Percentiles rank a stretch among this genome's conserved stretches.
These are phyloP conservation scores for Mugil cephalus DNA, from an alignment of 2,113 vertebrate species.

Conservation along the genomic window DNA sequence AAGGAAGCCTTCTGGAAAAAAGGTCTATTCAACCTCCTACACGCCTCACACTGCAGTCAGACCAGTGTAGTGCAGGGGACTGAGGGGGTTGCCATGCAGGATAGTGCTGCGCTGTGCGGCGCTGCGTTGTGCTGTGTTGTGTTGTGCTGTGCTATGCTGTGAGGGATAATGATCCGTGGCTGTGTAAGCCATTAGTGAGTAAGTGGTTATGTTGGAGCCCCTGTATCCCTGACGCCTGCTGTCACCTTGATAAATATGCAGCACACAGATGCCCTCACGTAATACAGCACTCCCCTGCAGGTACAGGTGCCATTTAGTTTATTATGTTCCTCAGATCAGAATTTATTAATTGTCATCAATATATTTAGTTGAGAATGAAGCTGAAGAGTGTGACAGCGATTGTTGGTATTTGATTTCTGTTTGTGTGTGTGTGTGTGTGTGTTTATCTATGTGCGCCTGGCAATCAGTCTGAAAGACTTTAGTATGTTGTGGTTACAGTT, in stretches of 20 bases:
- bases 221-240: slow-evolving; percentile 78
- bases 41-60: slow-evolving; percentile 59
- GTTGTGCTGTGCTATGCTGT: slow-evolving; percentile 57
- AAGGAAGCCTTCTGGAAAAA: slow-evolving; percentile 29
- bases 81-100: slow-evolving; percentile 43
- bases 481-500: slow-evolving; percentile 60
- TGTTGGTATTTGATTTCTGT: slow-evolving; percentile 1
- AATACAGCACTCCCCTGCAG: slow-evolving; percentile 60
- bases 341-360: slow-evolving; percentile 44
- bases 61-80: slow-evolving; percentile 33
- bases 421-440: not conserved
- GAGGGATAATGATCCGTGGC: slow-evolving; percentile 83
- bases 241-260: slow-evolving; percentile 85
- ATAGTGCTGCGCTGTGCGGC: slow-evolving; percentile 34
- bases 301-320: slow-evolving; percentile 38
- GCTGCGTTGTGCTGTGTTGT: slow-evolving; percentile 29
- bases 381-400: slow-evolving; percentile 14
- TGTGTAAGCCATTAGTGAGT: slow-evolving; percentile 82
- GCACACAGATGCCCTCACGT: slow-evolving; percentile 65
- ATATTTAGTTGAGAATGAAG: slow-evolving; percentile 27
- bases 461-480: slow-evolving; percentile 38
- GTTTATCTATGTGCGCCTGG: not conserved
- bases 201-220: slow-evolving; percentile 78
- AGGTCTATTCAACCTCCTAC: slow-evolving; percentile 70
- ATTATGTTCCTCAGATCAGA: slow-evolving; percentile 23